These are phyloP conservation scores for Gobionotothen gibberifrons DNA, from an alignment of 2,797 vertebrate genomes.

Conservation along the genomic window DNA sequence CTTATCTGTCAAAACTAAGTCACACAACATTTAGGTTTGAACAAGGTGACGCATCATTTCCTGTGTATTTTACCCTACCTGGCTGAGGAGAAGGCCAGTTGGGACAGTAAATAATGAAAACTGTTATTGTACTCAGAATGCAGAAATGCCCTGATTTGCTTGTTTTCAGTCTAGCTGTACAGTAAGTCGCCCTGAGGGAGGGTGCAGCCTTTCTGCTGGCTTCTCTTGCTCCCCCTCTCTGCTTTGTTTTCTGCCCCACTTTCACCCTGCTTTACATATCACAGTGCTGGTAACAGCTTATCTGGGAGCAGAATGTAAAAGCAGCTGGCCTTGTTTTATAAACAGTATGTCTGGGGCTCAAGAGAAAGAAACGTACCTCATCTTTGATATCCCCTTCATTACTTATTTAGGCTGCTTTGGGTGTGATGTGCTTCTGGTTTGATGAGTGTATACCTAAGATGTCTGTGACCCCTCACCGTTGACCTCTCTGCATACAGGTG, in stretches of 20 bases:
- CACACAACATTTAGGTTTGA: slow-evolving; percentile 3
- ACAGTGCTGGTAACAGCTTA: slow-evolving; percentile 62
- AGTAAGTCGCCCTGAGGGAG: slow-evolving; percentile 61
- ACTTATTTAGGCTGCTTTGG: slow-evolving; percentile 35
- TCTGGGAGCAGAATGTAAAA: slow-evolving; percentile 62
- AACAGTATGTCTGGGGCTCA: slow-evolving; percentile 57
- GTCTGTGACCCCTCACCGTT: slow-evolving; percentile 18
- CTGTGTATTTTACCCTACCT: neutral
- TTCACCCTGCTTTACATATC: slow-evolving; percentile 79
- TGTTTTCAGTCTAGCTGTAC: slow-evolving; percentile 55
- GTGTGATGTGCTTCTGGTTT: slow-evolving; percentile 19
- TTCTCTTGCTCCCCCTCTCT: slow-evolving; percentile 50
- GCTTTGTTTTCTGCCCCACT: slow-evolving; percentile 77
- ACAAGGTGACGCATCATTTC: neutral
- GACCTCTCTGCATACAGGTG: slow-evolving; percentile 83
- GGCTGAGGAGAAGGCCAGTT: neutral
- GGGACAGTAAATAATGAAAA: slow-evolving; percentile 20
- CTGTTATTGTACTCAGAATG: slow-evolving; percentile 33
- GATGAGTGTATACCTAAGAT: slow-evolving; percentile 7
- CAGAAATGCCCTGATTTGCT: slow-evolving; percentile 54
- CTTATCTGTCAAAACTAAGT: neutral
- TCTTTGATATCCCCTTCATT: slow-evolving; percentile 47
- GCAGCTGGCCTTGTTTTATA: slow-evolving; percentile 62
- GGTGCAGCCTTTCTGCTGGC: slow-evolving; percentile 59
- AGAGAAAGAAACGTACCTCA: slow-evolving; percentile 13